Evolutionary conservation across 1,140 invertebrate species (phyloP), one percentile per base, ranked within the genome.

Genomic region (Eurosta solidaginis): DNA sequence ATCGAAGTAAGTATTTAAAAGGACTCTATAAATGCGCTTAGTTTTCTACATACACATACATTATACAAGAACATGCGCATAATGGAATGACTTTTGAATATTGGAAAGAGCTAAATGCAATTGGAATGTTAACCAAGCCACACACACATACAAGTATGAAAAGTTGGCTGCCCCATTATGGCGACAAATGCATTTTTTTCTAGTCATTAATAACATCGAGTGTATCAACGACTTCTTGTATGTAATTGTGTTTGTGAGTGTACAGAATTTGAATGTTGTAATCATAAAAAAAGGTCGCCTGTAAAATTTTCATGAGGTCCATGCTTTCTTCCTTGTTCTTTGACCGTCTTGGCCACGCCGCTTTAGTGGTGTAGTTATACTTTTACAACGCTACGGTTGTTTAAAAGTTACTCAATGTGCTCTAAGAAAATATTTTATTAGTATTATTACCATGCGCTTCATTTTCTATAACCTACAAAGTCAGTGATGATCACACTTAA

Each of bases 31-130:
- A 27, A 5, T 63, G 7, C 20, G n/a, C 17, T 29, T 47, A 47
- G 14, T 10, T 36, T 6, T n/a, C 27, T 12, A 36, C 14, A 63
- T 6, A 63, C 12, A 3, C 5, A 68, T 10, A 22, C 14, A 40
- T 47, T 80, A 77, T 83, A 81, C 63, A 82, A 84, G 82, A n/a
- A 82, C 78, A 82, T 80, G 78, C 80, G 78, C 45, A 77, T 82
- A 84, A 82, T 83, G 81, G 78, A 82, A 82, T 82, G 80, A 83
- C 83, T 84, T 83, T 80, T 82, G 80, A 83, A 82, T 82, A 82
- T 82, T 83, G 82, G 80, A 83, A 84, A 82, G 81, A 78, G 81
- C 76, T 78, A 20, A 68, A 42, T 42, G 59, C 59, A 68, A 40
- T 68, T 68, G 59, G n/a, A 68, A 68, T 68, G 59, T 68, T 20